Base-by-base conservation (phyloP, 2,888 invertebrate genomes). In the Hanleya hanleyi region DNA sequence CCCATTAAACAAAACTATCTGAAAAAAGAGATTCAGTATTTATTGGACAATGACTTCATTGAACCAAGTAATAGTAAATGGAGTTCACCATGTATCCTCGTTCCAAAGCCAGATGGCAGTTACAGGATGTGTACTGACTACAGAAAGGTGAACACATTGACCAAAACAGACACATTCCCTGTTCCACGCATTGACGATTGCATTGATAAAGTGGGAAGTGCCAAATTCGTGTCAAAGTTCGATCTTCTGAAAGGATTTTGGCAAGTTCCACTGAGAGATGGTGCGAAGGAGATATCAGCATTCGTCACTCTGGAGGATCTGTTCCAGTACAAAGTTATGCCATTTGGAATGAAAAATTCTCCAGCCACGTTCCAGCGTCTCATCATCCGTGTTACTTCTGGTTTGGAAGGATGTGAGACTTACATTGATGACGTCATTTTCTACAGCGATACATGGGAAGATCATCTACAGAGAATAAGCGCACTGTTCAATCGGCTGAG, bases 81-180 rank as follows among this genome's bases (percentile, higher is more conserved):
- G 77, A 79, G 81, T 51, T 81, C 81, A 15, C 82, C 79, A n/a
- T 78, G 77, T 71, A 71, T 80, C 32, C 33, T 78, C 18, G 75
- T 80, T 4, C 75, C 76, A 49, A 72, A 80, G 68, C 69, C 76
- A 18, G 71, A 76, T 51, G 29, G 65, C 33, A 73, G 61, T 26
- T 78, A 50, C 51, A 15, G 80, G 33, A 51, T 82, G 36, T 79
- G 79, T 70, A 79, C 78, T 9, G 81, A 83, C 49, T 77, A 36
- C n/a, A n/a, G n/a, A n/a, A n/a, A n/a, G n/a, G n/a, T n/a, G n/a
- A n/a, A n/a, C n/a, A n/a, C n/a, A n/a, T 49, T 83, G 1, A 80
- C 77, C 9, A 83, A 80, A 77, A 61, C 78, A 3, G 82, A 84
- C 64, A 70, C 70, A 15, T 81, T 70, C 70, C 83, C 77, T 0